Conservation (phyloP, 2,113 vertebrate genomes). For the Clarias batrachus region DNA sequence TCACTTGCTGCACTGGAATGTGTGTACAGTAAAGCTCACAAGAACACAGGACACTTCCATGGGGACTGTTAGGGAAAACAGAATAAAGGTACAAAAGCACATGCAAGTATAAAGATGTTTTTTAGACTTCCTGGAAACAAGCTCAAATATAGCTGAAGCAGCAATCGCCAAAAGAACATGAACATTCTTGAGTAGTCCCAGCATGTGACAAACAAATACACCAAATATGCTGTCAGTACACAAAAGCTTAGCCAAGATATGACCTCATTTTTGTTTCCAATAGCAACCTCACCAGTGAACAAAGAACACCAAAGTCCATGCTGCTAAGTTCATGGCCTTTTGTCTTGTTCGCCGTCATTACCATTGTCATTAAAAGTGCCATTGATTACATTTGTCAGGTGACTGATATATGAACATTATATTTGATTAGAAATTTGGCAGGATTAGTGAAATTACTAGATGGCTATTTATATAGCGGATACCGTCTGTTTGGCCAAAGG, state of each 20-base stretch:
- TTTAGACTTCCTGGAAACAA: not conserved
- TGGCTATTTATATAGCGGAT: not conserved
- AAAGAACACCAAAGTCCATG: constrained; percentile 7
- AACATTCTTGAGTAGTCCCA: not conserved
- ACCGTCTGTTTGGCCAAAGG: not conserved
- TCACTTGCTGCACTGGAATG: constrained; percentile 50
- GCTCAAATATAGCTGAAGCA: not conserved
- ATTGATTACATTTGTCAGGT: not conserved
- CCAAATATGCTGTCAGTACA: constrained; percentile 8
- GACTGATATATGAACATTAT: not conserved
- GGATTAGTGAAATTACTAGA: not conserved
- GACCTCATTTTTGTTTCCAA: constrained; percentile 5
- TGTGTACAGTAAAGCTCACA: constrained; percentile 42
- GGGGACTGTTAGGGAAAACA: constrained; percentile 14
- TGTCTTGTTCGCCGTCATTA: not conserved
- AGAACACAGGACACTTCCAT: constrained; percentile 25
- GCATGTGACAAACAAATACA: constrained; percentile 20
- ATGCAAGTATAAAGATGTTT: not conserved
- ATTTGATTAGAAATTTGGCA: not conserved
- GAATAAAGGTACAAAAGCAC: constrained; percentile 28
- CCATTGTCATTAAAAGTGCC: not conserved
- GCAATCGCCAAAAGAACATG: not conserved
- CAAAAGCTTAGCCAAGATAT: constrained; percentile 16
- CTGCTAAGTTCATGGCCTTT: not conserved
- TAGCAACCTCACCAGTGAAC: not conserved